Base-by-base conservation (phyloP, 23 tunicate genomes). In the Styela clava region DNA sequence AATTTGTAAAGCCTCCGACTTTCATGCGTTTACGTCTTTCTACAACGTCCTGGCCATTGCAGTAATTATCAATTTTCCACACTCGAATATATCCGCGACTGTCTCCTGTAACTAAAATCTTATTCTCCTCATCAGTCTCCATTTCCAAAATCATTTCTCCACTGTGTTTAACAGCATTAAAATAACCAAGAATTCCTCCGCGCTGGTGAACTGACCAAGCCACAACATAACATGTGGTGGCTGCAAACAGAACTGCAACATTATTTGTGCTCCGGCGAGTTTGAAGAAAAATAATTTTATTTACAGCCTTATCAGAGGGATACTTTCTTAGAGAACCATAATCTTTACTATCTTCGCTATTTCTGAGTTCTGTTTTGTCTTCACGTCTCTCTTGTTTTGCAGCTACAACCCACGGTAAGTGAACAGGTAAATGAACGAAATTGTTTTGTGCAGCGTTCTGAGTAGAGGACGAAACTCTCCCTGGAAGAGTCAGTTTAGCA, bases 251-350 rank as follows among this genome's bases (percentile, higher is more conserved):
- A 7, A 71, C 69, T 18, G 88, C 88, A 19, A 79, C 79, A 64
- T 84, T 84, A 12, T 76, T 52, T 64, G 81, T 37, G 64, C 81
- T 76, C 34, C 65, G 83, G 7, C 88, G 74, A 1, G 35, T 30
- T 32, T 71, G 77, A n/a, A 91, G 84, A 72, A 91, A 91, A 2
- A 85, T 31, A 2, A 91, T 56, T 78, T 86, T 82, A 80, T 91
- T 83, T 3, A 79, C 80, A 1, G 97, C 86, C 1, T 56, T 69
- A 24, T 88, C 89, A 52, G 79, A 63, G 7, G 56, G 56, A 44
- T 44, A 44, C 56, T 44, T 44, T 44, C 56, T 44, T 7, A 12
- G 12, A 7, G 56, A 44, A 30, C 34, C 34, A 32, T 33, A 29
- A 16, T 21, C 35, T 16, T 28, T 34, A 35, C 29, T 22, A 2